Base-by-base conservation (phyloP, 2,113 vertebrate species). In the Marcusenius ussheri region DNA sequence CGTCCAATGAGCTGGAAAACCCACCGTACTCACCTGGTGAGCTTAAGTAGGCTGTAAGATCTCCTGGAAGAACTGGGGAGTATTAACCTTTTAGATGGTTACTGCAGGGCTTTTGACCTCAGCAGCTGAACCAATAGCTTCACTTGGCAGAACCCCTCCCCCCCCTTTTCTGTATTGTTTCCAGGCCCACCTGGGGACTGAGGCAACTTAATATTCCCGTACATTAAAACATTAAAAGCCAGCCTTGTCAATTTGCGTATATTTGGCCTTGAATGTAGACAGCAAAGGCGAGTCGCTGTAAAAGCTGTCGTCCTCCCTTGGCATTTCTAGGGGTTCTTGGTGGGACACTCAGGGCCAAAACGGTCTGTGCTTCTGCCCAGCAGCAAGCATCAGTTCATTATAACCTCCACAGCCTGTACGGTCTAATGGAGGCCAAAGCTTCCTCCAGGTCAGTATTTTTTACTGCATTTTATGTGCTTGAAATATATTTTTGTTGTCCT, bases 11-110 rank as follows among this genome's bases (percentile, higher is more conserved):
- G 27, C 89, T 98, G 0, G 97, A 98, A 90, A 95, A 94, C 88
- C 97, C 97, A 35, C 97, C 97, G 0, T 98, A 97, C 90, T 95
- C 91, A 0, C 97, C 97, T 0, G 96, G 97, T 98, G 90, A 83
- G 92, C 89, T 1, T 3, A 17, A 80, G 3, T 80, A 70, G 35
- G 24, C 11, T 56, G 45, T 42, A 39, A 39, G 31, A 15, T 39
- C 31, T 77, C 11, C 70, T 7, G 31, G 31, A 13, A 39, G n/a
- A 77, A 39, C 10, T 17, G 2, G 1, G 5, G 15, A 17, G 11
- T 31, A n/a, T 42, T 80, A 17, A 42, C 13, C 35, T 80, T 19
- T 39, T 7, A 80, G 10, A 19, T 4, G 8, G 10, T 31, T 31
- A 11, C 10, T 42, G 8, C 27, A 31, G 70, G 42, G 35, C 70